Conservation (phyloP, 2,888 invertebrate genomes). For the Crematogaster levior region DNA sequence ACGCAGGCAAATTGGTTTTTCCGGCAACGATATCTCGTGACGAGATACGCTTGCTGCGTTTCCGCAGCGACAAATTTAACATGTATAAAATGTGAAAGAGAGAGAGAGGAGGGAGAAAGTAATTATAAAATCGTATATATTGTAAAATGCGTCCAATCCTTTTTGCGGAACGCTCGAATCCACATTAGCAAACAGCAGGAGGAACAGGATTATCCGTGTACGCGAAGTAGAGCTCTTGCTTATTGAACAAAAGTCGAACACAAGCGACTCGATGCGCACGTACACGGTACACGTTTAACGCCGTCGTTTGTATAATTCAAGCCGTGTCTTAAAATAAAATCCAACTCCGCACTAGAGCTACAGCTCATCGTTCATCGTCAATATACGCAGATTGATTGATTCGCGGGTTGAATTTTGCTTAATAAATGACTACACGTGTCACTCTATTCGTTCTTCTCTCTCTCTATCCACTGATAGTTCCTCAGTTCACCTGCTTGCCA, state of each 20-base stretch:
- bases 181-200: background rate
- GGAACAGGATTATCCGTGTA: background rate
- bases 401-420: background rate
- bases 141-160: background rate
- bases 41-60: background rate
- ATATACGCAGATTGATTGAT: slow-evolving; percentile 12
- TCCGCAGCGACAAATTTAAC: background rate
- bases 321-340: slow-evolving; percentile 21
- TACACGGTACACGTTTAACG: background rate
- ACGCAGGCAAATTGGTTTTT: background rate
- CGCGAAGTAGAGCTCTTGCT: slow-evolving; percentile 10
- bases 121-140: background rate
- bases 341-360: background rate
- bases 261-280: background rate
- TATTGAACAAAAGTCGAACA: background rate
- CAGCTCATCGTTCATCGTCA: slow-evolving; percentile 7
- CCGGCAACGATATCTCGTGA: background rate
- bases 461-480: background rate
- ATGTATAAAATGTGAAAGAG: background rate
- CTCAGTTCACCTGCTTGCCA: background rate
- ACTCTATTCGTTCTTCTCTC: background rate
- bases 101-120: background rate
- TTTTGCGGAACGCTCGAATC: background rate
- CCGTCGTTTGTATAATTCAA: background rate
- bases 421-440: background rate